Evolutionary conservation across 2,888 invertebrate genomes (phyloP).

Genomic region (Thalpophila matura): DNA sequence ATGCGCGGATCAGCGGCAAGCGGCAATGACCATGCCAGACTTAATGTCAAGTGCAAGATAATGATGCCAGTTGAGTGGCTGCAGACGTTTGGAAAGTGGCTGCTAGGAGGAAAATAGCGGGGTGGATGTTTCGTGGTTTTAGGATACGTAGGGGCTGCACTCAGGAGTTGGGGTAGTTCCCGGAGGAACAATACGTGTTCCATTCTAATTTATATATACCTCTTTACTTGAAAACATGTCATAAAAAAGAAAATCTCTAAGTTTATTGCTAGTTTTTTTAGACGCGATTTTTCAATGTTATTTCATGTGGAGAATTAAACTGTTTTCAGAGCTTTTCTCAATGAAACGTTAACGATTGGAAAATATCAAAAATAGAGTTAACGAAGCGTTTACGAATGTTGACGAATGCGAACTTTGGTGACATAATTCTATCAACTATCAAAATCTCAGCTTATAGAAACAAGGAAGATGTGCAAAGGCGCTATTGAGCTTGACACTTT

Average conservation of each 20-base stretch:
- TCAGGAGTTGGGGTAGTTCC: background rate
- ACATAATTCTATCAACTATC: too few species aligned
- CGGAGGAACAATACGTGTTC: background rate
- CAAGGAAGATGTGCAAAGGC: too few species aligned
- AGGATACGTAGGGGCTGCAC: background rate
- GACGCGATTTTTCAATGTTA: background rate
- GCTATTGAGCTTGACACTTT: too few species aligned
- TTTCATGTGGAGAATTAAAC: background rate
- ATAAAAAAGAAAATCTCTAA: too few species aligned
- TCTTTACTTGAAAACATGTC: too few species aligned
- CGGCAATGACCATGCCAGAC: constrained; percentile 82
- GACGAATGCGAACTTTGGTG: too few species aligned
- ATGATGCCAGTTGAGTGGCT: constrained; percentile 46
- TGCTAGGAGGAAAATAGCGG: background rate
- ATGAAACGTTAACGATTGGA: background rate
- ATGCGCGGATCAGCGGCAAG: constrained; percentile 69
- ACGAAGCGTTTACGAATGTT: too few species aligned
- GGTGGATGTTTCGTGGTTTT: background rate
- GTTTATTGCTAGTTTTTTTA: background rate
- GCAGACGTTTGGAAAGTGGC: constrained; percentile 55
- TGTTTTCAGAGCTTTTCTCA: background rate
- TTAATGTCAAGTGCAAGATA: constrained; percentile 81
- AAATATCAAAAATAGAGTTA: too few species aligned
- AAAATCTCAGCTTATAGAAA: too few species aligned
- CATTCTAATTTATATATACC: too few species aligned